phyloP scores from a whole-genome alignment of 2,113 vertebrate genomes.

The Malaclemys terrapin region DNA sequence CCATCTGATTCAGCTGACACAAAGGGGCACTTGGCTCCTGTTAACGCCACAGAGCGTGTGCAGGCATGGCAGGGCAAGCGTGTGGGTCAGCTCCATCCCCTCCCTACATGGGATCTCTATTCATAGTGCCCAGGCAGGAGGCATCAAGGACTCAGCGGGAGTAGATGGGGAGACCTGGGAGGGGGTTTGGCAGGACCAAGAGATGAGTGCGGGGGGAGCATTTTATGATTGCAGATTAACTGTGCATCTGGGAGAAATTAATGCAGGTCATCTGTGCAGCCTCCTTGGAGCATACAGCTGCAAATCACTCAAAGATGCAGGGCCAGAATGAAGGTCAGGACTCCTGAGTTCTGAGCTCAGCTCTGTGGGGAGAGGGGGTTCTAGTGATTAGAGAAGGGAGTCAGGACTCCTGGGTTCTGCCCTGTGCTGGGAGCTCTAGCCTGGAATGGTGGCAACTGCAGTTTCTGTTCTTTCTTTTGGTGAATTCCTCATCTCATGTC shows the following conservation, averaged over 20 bases:
- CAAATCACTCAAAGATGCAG: neutral
- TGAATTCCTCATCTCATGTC: neutral
- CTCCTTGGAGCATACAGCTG: neutral
- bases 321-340: neutral
- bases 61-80: neutral
- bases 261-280: neutral
- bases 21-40: neutral
- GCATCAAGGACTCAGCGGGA: neutral
- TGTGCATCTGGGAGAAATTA: neutral
- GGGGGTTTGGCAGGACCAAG: neutral
- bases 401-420: neutral
- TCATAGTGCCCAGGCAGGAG: neutral
- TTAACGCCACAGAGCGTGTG: neutral
- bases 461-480: neutral
- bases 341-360: neutral
- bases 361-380: neutral
- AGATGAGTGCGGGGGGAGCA: neutral
- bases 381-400: neutral
- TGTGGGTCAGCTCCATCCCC: neutral
- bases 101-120: neutral
- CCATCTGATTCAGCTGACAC: neutral
- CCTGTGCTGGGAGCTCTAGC: neutral
- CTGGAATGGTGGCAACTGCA: neutral
- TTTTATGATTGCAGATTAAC: neutral
- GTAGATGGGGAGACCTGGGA: neutral